Evolutionary conservation across 1,140 invertebrate species (phyloP), one percentile per base, ranked within the genome.

Genomic region (Leptopilina boulardi): DNA sequence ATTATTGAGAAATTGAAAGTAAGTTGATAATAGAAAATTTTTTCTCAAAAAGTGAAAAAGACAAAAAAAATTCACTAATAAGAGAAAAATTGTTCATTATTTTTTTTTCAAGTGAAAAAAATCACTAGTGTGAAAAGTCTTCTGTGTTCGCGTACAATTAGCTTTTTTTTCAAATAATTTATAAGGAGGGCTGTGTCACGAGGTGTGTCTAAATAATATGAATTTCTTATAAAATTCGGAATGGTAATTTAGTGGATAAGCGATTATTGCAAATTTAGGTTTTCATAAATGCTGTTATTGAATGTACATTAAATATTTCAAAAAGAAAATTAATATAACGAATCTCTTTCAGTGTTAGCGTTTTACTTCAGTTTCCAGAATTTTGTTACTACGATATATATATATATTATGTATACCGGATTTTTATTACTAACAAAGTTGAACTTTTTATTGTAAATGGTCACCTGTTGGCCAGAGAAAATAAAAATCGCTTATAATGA

Each of bases 321-420:
- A 13, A 66, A 66, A 30, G 11, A 30, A 30, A 6, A 66, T 80
- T 74, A 84, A 84, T 83, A 80, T 80, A 82, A 77, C n/a, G 66
- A 66, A 73, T 73, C 73, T 77, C 78, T 82, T 74, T n/a, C 54
- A 76, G 19, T 76, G 13, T 71, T 44, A 13, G 13, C 38, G 73
- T 71, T 42, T 38, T 75, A 77, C 66, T 78, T 72, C 59, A 66
- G 59, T 34, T 30, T 66, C 59, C 59, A 66, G 59, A 30, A 38
- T 30, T 59, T 15, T 66, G 13, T 34, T 30, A 8, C 13, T 66
- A 15, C 3, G 11, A 30, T 6, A 66, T 47, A 3, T 8, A 6
- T 38, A 9, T 38, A 51, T 6, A 51, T 34, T 8, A 6, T 38
- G 34, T 38, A 51, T 6, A 51, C 47, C 47, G 47, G 15, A n/a